A percentile compares a stretch with the other conserved stretches of the same genome.
Conservation (phyloP, 2,888 invertebrate species). For the Agapostemon virescens region DNA sequence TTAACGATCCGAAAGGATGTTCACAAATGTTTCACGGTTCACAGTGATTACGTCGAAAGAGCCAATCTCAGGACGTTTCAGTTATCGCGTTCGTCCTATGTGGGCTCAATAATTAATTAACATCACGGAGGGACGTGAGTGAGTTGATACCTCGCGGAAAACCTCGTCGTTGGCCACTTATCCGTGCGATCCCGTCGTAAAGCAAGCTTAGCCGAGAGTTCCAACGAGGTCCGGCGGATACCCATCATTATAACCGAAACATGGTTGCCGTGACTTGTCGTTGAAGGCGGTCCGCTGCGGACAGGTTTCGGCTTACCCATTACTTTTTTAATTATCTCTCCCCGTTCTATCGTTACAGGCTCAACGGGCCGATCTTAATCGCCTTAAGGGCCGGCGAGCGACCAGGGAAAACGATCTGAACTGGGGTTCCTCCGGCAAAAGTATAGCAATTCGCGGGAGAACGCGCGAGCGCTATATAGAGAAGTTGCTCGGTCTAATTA, state of each 20-base stretch:
- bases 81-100: neutral
- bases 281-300: slow-evolving; percentile 31
- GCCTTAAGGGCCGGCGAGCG: slow-evolving; percentile 64
- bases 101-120: slow-evolving; percentile 1
- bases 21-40: too few species aligned
- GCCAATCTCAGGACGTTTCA: neutral
- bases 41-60: neutral
- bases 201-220: neutral
- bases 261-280: slow-evolving; percentile 18
- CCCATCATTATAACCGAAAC: slow-evolving; percentile 48
- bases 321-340: slow-evolving; percentile 74
- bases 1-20: neutral
- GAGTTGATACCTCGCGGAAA: neutral
- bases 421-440: slow-evolving; percentile 13
- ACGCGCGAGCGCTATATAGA: slow-evolving; percentile 14
- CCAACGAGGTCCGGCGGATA: slow-evolving; percentile 15
- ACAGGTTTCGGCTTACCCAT: slow-evolving; percentile 68
- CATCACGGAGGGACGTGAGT: neutral
- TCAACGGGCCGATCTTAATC: slow-evolving; percentile 73
- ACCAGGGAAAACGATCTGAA: slow-evolving; percentile 37
- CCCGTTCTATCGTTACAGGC: slow-evolving; percentile 68
- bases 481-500: slow-evolving; percentile 49
- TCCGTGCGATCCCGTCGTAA: slow-evolving; percentile 6
- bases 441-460: slow-evolving; percentile 34
- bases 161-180: neutral